phyloP scores from a whole-genome alignment of 1,140 invertebrate genomes.

The Hypothenemus hampei region DNA sequence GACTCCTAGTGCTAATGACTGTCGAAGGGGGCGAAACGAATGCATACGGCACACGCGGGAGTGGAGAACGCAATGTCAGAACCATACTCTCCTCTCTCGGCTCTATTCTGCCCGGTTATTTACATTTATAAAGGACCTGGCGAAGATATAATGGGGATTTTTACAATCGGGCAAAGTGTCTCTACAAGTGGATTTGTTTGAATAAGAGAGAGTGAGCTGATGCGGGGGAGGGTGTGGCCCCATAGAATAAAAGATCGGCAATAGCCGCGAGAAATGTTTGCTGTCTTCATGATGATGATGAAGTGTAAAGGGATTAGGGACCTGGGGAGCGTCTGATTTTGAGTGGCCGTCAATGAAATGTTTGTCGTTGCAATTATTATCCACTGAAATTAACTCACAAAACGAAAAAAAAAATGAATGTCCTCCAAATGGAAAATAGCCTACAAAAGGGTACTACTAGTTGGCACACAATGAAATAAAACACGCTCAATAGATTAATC shows the following conservation, averaged over 20 bases:
- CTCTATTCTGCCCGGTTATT: conserved; percentile 38
- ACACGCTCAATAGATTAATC: conserved; percentile 46
- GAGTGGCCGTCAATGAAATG: conserved; percentile 9
- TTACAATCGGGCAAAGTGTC: conserved; percentile 40
- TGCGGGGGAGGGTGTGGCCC: too few species aligned
- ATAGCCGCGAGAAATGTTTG: conserved; percentile 35
- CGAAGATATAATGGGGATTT: conserved; percentile 41
- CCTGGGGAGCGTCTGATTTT: conserved; percentile 36
- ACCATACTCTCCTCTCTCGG: too few species aligned
- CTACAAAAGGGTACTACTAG: conserved; percentile 40
- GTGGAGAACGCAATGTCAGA: conserved; percentile 36
- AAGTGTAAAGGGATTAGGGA: conserved; percentile 43
- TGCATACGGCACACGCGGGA: conserved; percentile 31
- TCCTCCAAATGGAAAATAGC: conserved; percentile 45
- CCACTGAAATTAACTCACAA: not conserved
- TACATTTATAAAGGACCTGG: conserved; percentile 39
- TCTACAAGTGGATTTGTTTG: conserved; percentile 42
- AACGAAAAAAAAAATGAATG: conserved; percentile 36
- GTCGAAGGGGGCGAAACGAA: too few species aligned
- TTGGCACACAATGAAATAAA: conserved; percentile 45
- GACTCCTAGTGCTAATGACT: conserved; percentile 40
- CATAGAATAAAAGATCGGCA: conserved; percentile 23
- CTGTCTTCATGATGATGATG: conserved; percentile 43
- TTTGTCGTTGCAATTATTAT: conserved; percentile 1
- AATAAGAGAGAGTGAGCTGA: conserved; percentile 27